Conservation (phyloP, 2,888 invertebrate species). For the Acrobasis consociella region DNA sequence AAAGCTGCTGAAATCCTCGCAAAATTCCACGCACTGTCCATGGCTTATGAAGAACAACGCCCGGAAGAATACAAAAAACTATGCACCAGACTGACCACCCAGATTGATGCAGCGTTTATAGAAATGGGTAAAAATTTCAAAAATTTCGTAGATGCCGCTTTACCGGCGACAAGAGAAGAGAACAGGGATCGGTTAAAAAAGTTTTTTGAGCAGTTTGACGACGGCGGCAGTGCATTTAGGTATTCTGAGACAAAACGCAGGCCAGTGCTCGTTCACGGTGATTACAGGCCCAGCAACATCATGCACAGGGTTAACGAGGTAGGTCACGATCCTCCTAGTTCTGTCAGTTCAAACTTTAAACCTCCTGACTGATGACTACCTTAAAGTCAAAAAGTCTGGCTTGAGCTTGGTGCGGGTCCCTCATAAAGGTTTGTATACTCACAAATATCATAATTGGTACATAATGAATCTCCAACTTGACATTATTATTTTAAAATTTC, state of each 20-base stretch:
- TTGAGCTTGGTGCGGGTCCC: too few species aligned
- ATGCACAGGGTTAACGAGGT: slow-evolving; percentile 39
- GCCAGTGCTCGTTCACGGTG: slow-evolving; percentile 42
- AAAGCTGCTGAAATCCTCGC: slow-evolving; percentile 43
- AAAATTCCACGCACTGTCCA: slow-evolving; percentile 53
- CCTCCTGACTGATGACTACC: too few species aligned
- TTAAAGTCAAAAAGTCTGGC: too few species aligned
- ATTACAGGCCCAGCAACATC: slow-evolving; percentile 46
- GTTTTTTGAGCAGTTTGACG: slow-evolving; percentile 33
- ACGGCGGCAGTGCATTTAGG: slow-evolving; percentile 26
- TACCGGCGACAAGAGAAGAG: slow-evolving; percentile 33
- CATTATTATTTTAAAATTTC: too few species aligned
- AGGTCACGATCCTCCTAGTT: slow-evolving; percentile 19
- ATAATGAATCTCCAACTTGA: too few species aligned
- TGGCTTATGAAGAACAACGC: slow-evolving; percentile 45
- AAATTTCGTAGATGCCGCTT: slow-evolving; percentile 1
- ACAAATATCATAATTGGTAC: too few species aligned
- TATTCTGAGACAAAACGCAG: slow-evolving; percentile 32
- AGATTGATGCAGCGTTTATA: slow-evolving; percentile 37
- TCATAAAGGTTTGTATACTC: too few species aligned
- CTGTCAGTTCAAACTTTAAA: too few species aligned
- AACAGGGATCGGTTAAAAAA: slow-evolving; percentile 32
- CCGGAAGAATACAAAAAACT: slow-evolving; percentile 40
- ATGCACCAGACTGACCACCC: not conserved
- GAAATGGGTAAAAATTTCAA: slow-evolving; percentile 34